Evolutionary conservation across 2,888 invertebrate genomes (phyloP), one percentile per base, ranked within the genome.

Genomic region (Melipona bicolor): DNA sequence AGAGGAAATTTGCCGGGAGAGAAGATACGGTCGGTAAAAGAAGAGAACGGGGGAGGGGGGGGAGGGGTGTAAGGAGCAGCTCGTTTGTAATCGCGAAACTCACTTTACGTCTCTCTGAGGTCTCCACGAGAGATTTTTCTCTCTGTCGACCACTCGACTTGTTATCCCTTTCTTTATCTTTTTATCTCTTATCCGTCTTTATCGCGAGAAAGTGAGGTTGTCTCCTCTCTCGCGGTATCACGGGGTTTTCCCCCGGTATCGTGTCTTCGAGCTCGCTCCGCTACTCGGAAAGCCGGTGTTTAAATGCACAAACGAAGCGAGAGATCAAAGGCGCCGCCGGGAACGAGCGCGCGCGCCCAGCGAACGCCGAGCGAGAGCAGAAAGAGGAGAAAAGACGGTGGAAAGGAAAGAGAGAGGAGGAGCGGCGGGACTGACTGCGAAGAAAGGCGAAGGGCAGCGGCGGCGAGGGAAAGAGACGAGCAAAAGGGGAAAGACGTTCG

Each of bases 241-340:
- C 69, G 32, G 56, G 75, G 54, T 75, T 83, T 76, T 74, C 75
- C 70, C 77, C 77, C 68, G 61, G 64, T 59, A 27, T 76, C 71
- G 78, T 43, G 43, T 73, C 77, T 70, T 62, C 81, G 73, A 56
- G 32, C 17, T 74, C 79, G 78, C 88, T 85, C 84, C 88, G 79
- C 89, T 89, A 91, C 91, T 92, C 89, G 91, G 91, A 91, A 92
- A 91, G 90, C 90, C 91, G 43, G 92, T 90, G 93, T 92, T 93
- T 94, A 94, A 93, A 93, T 90, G 92, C 90, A 93, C 93, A 94
- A 94, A 94, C 93, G 93, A 91, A 92, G 91, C 92, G 91, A 89
- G 85, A 92, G 93, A 94, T 93, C 93, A 93, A 93, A 93, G 92
- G 82, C 76, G 81, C 90, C 90, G 88, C 88, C 83, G 83, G 78